Conservation (phyloP, 2,113 vertebrate species). For the Apodemus speciosus region DNA sequence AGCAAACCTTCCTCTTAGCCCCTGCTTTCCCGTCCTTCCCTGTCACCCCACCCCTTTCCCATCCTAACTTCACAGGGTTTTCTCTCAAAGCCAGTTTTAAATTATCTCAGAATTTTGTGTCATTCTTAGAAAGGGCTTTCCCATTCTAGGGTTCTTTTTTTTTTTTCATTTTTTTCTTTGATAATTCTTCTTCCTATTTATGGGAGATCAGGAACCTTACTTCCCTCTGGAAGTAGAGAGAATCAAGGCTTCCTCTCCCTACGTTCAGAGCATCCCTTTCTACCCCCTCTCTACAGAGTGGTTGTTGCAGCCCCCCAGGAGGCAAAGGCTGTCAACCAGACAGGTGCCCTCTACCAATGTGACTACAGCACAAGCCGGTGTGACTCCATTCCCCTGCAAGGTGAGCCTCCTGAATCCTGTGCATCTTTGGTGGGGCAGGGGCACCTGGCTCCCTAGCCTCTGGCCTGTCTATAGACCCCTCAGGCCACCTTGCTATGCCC, state of each 20-base stretch:
- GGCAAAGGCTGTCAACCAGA: conserved; percentile 47
- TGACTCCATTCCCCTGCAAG: conserved; percentile 22
- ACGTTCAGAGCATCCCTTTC: background rate
- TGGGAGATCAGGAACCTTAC: background rate
- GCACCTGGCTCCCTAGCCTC: background rate
- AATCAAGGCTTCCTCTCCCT: background rate
- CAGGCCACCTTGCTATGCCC: background rate
- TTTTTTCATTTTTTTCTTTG: background rate
- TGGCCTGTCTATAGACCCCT: background rate
- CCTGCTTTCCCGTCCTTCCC: background rate
- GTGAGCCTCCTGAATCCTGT: conserved; percentile 59
- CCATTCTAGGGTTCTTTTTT: background rate
- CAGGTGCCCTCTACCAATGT: conserved; percentile 71
- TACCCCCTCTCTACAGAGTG: conserved; percentile 18
- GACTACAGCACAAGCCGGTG: conserved; percentile 51
- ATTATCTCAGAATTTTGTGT: background rate
- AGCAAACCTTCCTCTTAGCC: background rate
- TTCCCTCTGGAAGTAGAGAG: background rate
- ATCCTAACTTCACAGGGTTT: background rate
- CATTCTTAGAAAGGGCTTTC: background rate
- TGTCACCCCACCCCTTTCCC: background rate
- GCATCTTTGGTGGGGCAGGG: no score
- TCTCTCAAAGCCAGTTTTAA: background rate
- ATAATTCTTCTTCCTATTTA: background rate
- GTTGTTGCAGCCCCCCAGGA: conserved; percentile 76